Evolutionary conservation across 64 coral and sea anemone genomes (phyloP).

Genomic region (Pocillopora damicornis): DNA sequence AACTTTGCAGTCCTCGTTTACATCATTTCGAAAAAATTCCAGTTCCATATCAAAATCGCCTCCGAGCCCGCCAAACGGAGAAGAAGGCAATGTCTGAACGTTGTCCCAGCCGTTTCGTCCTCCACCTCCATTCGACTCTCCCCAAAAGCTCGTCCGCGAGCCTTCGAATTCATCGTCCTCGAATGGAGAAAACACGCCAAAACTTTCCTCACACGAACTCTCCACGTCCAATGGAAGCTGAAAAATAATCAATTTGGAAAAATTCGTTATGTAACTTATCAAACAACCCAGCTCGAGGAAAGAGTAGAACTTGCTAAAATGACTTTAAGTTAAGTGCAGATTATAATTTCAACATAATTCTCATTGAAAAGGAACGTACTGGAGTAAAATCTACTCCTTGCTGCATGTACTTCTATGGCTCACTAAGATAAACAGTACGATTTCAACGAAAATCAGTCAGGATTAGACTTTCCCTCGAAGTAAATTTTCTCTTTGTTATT

Average conservation of each 20-base stretch:
- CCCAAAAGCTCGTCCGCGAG: neutral
- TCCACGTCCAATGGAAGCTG: constrained; percentile 94
- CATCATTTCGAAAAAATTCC: constrained; percentile 79
- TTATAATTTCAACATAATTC: neutral
- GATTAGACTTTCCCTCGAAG: constrained; percentile 17
- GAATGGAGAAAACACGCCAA: constrained; percentile 57
- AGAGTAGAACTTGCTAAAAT: constrained; percentile 16
- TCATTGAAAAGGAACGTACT: constrained; percentile 53
- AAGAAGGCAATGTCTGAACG: constrained; percentile 37
- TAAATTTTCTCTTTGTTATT: constrained; percentile 96
- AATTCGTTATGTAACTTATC: constrained; percentile 12
- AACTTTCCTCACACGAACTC: constrained; percentile 67
- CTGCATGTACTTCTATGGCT: constrained; percentile 64
- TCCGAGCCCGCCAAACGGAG: constrained; percentile 57
- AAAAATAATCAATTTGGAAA: constrained; percentile 25
- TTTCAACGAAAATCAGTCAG: constrained; percentile 16
- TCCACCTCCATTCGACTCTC: constrained; percentile 11
- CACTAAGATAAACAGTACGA: constrained; percentile 14
- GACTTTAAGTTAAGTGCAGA: neutral
- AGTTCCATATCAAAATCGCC: constrained; percentile 83
- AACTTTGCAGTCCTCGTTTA: constrained; percentile 64
- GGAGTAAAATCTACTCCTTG: constrained; percentile 71
- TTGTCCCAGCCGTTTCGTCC: constrained; percentile 31
- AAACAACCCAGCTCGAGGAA: constrained; percentile 5
- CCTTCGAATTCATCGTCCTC: constrained; percentile 40